A percentile compares a stretch with the other conserved stretches of the same genome.
Evolutionary conservation across 1,140 invertebrate genomes (phyloP).

Genomic region (Panulirus ornatus): DNA sequence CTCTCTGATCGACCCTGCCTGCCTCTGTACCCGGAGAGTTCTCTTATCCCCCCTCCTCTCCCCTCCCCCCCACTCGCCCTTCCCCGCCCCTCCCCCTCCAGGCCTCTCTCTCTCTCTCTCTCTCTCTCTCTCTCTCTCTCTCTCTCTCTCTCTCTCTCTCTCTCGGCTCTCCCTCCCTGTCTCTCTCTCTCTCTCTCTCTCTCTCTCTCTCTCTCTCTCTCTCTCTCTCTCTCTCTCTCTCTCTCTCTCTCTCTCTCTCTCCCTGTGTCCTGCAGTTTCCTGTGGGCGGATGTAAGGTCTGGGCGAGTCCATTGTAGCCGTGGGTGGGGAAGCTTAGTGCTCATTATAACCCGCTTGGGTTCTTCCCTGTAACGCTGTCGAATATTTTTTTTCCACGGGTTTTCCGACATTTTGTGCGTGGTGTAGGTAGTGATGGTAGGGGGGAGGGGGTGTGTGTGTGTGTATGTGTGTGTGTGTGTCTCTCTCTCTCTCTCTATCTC

Average conservation of each 20-base stretch:
- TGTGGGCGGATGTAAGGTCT: slow-evolving; percentile 46
- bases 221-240: slow-evolving; percentile 26
- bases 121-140: slow-evolving; percentile 43
- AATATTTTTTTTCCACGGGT: slow-evolving; percentile 41
- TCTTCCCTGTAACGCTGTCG: slow-evolving; percentile 36
- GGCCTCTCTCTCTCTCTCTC: neutral
- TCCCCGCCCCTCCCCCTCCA: neutral
- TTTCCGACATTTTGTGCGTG: slow-evolving; percentile 48
- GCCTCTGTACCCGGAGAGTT: slow-evolving; percentile 22
- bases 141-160: slow-evolving; percentile 27
- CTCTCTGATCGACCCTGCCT: slow-evolving; percentile 29
- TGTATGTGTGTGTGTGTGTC: neutral
- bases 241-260: slow-evolving; percentile 47
- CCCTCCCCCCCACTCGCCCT: neutral
- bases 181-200: slow-evolving; percentile 41
- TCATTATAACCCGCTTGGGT: slow-evolving; percentile 46
- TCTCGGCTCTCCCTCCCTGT: slow-evolving; percentile 9
- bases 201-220: slow-evolving; percentile 36
- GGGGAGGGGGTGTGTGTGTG: neutral
- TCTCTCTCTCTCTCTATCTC: too few species aligned
- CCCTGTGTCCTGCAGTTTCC: slow-evolving; percentile 33
- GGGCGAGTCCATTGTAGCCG: slow-evolving; percentile 52
- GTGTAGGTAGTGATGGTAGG: neutral
- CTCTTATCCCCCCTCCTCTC: neutral
- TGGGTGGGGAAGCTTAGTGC: slow-evolving; percentile 49